Evolutionary conservation across 1,140 invertebrate genomes (phyloP), one percentile per base, ranked within the genome.

Genomic region (Drosophila cardini): DNA sequence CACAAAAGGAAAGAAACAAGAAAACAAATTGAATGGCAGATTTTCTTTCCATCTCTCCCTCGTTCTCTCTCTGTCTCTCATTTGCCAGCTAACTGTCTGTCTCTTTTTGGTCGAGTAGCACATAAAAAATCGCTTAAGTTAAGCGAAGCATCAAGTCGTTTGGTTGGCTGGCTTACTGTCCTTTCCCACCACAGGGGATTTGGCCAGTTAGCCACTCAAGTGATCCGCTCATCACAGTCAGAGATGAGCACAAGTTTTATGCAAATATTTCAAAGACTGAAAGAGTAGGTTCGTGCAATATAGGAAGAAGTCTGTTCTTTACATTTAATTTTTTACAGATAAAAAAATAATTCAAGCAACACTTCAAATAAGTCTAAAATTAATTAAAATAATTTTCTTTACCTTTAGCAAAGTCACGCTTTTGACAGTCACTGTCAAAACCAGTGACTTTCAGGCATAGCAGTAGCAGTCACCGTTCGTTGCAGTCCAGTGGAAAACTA

Each of bases 121-220:
- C 77, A 87, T 87, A 87, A 87, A 87, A 87, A 87, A 87, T 78
- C 84, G 84, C 84, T 87, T 87, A 87, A 87, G 84, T 84, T 87
- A 87, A 87, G 83, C 83, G 83, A 87, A 87, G 83, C 83, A 72
- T 87, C 83, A 87, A 87, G 83, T 87, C 83, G 83, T 87, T 87
- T 87, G 83, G 76, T 69, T 57, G 79, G 78, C 82, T 83, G 60
- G 63, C 71, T 68, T 38, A 56, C 48, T 55, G 65, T 50, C 21
- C 55, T 38, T 32, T 61, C 71, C 71, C 72, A 86, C 83, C 84
- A 77, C 83, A 87, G 81, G 72, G 80, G 83, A 86, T 89, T 86
- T 87, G 79, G 83, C 82, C 82, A 82, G 82, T 87, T 86, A 87
- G 82, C 79, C 76, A 86, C 78, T 85, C 82, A 73, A 85, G 70